phyloP scores from a whole-genome alignment of 1,140 invertebrate genomes.

The Cryptotermes secundus region DNA sequence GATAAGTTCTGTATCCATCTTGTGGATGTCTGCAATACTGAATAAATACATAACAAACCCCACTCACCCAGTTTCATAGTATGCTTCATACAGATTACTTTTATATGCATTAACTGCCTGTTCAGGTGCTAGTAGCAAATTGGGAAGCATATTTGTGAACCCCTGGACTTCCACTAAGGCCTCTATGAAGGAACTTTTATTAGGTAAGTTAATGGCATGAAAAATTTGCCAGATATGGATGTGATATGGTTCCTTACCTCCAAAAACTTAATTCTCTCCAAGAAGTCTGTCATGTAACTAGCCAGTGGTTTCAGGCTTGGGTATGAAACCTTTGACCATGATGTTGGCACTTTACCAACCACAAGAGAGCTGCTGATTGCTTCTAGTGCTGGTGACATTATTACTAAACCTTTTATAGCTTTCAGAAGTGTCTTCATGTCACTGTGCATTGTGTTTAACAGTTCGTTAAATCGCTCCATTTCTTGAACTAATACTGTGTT shows the following conservation, averaged over 20 bases:
- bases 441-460: conserved; percentile 60
- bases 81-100: no score
- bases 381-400: conserved; percentile 84
- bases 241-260: conserved; percentile 43
- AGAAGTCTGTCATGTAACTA: conserved; percentile 82
- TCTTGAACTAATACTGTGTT: conserved; percentile 92
- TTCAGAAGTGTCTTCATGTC: conserved; percentile 73
- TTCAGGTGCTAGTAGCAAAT: no score
- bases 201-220: not conserved
- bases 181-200: not conserved
- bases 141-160: no score
- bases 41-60: no score
- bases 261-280: conserved; percentile 64
- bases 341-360: conserved; percentile 71
- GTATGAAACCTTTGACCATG: conserved; percentile 83
- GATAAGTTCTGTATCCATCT: no score
- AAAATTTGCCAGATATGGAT: not conserved
- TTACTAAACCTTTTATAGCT: conserved; percentile 81
- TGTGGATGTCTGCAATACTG: no score
- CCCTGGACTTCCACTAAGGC: not conserved
- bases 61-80: no score
- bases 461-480: conserved; percentile 84
- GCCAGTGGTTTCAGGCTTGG: conserved; percentile 87
- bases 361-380: conserved; percentile 66
- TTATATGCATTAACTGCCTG: no score